Evolutionary conservation across 2,113 vertebrate species (phyloP).

Genomic region (Sinocyclocheilus rhinocerous): DNA sequence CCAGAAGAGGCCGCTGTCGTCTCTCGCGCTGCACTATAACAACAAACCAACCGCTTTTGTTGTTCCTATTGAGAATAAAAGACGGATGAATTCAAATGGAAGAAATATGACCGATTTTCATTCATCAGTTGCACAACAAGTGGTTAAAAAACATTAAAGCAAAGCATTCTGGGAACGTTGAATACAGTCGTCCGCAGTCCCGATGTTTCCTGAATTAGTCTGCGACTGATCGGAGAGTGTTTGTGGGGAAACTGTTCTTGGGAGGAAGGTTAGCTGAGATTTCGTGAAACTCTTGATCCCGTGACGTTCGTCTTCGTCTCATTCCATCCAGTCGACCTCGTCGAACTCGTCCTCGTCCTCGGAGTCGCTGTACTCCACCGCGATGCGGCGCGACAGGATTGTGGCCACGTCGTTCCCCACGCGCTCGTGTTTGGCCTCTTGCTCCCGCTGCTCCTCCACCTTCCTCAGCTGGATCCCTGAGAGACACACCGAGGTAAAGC

Average conservation of each 20-base stretch:
- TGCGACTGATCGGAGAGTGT: conserved; percentile 19
- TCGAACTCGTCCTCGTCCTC: conserved; percentile 98
- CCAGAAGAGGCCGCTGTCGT: conserved; percentile 66
- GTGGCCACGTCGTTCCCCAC: conserved; percentile 98
- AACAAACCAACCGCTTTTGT: too few species aligned
- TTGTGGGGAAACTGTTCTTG: conserved; percentile 24
- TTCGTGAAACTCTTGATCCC: too few species aligned
- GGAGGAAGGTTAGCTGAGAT: conserved; percentile 43
- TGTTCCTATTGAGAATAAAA: too few species aligned
- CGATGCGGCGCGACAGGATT: conserved; percentile 95
- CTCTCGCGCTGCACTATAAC: background rate
- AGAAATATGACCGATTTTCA: conserved; percentile 42
- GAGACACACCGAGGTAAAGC: background rate
- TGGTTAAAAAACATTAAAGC: conserved; percentile 61
- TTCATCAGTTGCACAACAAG: conserved; percentile 64
- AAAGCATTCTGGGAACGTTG: conserved; percentile 34
- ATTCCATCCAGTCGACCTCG: conserved; percentile 98
- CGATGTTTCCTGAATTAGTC: conserved; percentile 28
- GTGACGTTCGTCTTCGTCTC: conserved; percentile 49
- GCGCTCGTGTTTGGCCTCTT: conserved; percentile 96
- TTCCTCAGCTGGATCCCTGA: conserved; percentile 97
- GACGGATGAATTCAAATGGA: conserved; percentile 25
- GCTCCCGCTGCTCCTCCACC: conserved; percentile 96
- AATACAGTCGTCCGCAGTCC: conserved; percentile 1
- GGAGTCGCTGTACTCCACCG: conserved; percentile 97